Conservation (phyloP, 1,140 invertebrate genomes). For the Drosophila sulfurigaster region DNA sequence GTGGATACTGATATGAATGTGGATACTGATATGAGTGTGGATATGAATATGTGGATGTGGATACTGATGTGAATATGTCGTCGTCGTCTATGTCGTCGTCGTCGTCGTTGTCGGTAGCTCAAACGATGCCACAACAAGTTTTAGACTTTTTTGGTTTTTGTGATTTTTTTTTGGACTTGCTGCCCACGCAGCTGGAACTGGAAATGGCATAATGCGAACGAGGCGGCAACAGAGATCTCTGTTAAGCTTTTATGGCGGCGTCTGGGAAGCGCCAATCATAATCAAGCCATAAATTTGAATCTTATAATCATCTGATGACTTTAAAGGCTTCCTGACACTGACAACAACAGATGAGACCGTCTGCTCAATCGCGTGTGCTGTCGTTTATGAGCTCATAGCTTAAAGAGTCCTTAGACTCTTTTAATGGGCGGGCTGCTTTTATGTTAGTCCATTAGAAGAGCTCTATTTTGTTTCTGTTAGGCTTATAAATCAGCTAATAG, state of each 20-base stretch:
- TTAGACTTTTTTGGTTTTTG: conserved; percentile 12
- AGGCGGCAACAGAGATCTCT: conserved; percentile 2
- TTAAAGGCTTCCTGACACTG: conserved; percentile 23
- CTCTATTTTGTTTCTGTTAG: neutral
- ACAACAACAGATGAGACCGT: conserved; percentile 1
- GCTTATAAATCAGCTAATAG: neutral
- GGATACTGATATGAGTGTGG: conserved; percentile 21
- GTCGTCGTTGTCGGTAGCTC: conserved; percentile 42
- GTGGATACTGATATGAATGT: conserved; percentile 37
- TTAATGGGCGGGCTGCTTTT: too few relatives aligned
- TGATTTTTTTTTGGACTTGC: conserved; percentile 33
- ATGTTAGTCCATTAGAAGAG: neutral
- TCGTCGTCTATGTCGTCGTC: conserved; percentile 5
- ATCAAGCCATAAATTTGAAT: conserved; percentile 46
- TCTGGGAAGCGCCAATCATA: conserved; percentile 53
- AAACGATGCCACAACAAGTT: conserved; percentile 50
- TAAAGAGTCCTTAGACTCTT: conserved; percentile 15
- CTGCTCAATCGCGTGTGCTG: conserved; percentile 4
- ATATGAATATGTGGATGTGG: conserved; percentile 28
- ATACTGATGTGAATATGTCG: conserved; percentile 25
- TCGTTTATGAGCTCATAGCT: conserved; percentile 29
- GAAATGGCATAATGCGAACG: conserved; percentile 9
- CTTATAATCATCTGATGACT: conserved; percentile 38
- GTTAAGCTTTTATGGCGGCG: conserved; percentile 43
- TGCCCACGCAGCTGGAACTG: conserved; percentile 43